Evolutionary conservation across 2,797 vertebrate species (phyloP), one percentile per base, ranked within the genome.

Genomic region (Myripristis jacobus): DNA sequence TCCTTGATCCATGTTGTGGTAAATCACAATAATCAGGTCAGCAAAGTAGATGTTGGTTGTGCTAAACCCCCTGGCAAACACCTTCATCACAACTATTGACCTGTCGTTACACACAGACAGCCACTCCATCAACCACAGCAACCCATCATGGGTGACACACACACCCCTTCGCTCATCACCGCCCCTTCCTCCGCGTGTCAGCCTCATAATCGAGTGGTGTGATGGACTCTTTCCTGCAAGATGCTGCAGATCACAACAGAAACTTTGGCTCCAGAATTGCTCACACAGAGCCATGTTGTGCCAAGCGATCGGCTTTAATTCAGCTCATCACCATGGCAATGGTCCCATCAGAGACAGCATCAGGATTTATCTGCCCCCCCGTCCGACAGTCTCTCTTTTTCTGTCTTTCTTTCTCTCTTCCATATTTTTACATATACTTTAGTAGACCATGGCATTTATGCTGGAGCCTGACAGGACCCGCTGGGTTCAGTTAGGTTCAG

Each of bases 311-410:
- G 5, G 53, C 67, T 72, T 82, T 71, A 75, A 72, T 79, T 81
- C 72, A 75, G 82, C 86, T 72, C 75, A 68, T 86, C 80, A 58
- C 87, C 82, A 87, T 87, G 80, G 83, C 70, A 70, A 87, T 75
- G 53, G 70, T 79, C 76, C 78, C 74, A 61, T 70, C 61, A 29
- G 75, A 77, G 82, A 77, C 47, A 1, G 55, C 29, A 51, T 31
- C 13, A 13, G 71, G 73, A 74, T 59, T 80, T 68, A 22, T 79
- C 52, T 52, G 47, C 69, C 58, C 54, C 2, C 77, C 79, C 44
- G 25, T 68, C 66, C 72, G 58, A 60, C 73, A 55, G 56, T 0
- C 34, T 65, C 66, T 59, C 18, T 62, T 10, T 36, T 11, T 70
- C 55, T 58, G 24, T 58, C 70, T 41, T 22, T 13, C 63, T 15